Base-by-base conservation (phyloP, 2,797 vertebrate genomes). In the Paedocypris micromegethes region DNA sequence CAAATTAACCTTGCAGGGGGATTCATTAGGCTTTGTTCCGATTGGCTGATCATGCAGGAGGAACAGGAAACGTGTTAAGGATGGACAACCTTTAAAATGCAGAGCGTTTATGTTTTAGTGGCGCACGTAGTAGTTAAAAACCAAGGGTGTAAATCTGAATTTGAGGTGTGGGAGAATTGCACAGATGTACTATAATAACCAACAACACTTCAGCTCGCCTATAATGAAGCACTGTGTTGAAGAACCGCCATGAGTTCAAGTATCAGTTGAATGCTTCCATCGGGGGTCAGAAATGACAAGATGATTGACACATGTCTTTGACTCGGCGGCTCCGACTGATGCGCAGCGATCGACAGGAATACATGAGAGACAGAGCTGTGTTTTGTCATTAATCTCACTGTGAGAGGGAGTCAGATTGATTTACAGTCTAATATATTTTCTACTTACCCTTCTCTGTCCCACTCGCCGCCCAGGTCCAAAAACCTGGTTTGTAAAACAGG, bases 1-100 rank as follows among this genome's bases (percentile, higher is more conserved):
- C 92, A 94, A 97, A 98, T 98, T 96, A 98, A 98, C 94, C 95
- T 91, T 88, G 92, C 90, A 91, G 89, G 88, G 23, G 89, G 94
- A 92, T 95, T 96, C 95, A 97, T 98, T 97, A 97, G 92, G 87
- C 93, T 96, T 93, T 91, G 93, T 95, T 96, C 94, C 92, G 89
- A 93, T 88, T 94, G 94, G 90, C 82, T 91, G 89, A 88, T 91
- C 94, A 94, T 91, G 92, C 91, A 90, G 88, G 90, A 91, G 91
- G 88, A 88, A 86, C 83, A 86, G 83, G 82, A 87, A 80, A 85
- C 87, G 90, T 90, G 87, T 92, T 88, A 86, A 85, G 89, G 89
- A 88, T 81, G 87, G 87, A 90, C 89, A 88, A 80, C 77, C 78
- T 89, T 83, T 80, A 78, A 75, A 61, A 72, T 68, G 41, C 50